A percentile compares a stretch with the other conserved stretches of the same genome.
These are phyloP conservation scores for Burhinus bistriatus DNA, from an alignment of 2,113 vertebrate genomes.

Conservation along the genomic window DNA sequence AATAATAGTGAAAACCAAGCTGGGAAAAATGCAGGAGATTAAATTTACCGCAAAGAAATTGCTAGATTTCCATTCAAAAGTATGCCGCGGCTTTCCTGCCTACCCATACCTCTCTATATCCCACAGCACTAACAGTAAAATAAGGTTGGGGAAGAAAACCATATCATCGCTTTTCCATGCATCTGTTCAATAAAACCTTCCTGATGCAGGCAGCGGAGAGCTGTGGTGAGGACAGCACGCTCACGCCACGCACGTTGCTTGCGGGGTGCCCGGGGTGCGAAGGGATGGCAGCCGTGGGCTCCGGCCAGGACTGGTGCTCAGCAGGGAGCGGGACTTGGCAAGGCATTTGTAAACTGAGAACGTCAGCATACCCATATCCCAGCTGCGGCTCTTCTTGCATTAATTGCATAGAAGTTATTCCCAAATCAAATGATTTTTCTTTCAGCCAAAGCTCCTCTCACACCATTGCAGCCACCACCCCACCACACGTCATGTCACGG, in stretches of 20 bases:
- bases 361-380: rapidly evolving
- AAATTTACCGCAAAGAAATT: conserved; percentile 30
- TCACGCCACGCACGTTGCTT: rapidly evolving
- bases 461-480: neutral
- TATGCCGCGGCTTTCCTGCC: neutral
- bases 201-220: neutral
- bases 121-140: conserved; percentile 31
- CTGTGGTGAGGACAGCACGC: neutral
- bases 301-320: neutral
- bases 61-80: conserved; percentile 30
- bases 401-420: neutral
- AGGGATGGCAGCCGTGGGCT: neutral
- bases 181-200: neutral
- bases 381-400: neutral
- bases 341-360: neutral
- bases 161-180: neutral
- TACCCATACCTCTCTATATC: neutral
- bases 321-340: neutral
- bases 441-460: neutral
- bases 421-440: neutral
- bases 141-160: neutral
- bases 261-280: rapidly evolving
- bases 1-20: conserved; percentile 41
- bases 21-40: conserved; percentile 14
- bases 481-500: rapidly evolving